These are phyloP conservation scores for Rhincodon typus DNA, from an alignment of 2,797 vertebrate species.

Conservation along the genomic window DNA sequence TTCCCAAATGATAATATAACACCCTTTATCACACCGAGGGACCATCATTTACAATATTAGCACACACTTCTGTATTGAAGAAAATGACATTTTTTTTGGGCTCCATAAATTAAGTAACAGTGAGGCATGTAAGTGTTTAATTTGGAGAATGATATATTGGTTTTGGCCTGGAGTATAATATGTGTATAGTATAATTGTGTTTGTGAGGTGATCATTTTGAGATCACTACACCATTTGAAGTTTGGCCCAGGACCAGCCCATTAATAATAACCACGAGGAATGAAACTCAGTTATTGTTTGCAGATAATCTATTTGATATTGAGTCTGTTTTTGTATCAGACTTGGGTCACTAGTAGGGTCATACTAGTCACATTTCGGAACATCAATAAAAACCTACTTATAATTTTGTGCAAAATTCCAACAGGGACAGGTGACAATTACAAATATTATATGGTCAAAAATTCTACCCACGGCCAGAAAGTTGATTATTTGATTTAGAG, in stretches of 20 bases:
- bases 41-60: too few relatives aligned
- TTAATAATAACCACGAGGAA: not conserved
- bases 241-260: not conserved
- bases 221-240: not conserved
- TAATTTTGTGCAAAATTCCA: constrained; percentile 11
- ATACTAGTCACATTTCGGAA: not conserved
- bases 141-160: not conserved
- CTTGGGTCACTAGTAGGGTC: not conserved
- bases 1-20: too few relatives aligned
- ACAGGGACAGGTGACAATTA: not conserved
- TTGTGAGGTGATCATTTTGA: not conserved
- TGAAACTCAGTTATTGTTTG: constrained; percentile 1
- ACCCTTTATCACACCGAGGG: too few relatives aligned
- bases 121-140: not conserved
- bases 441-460: not conserved
- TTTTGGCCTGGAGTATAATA: not conserved
- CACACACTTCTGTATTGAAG: too few relatives aligned
- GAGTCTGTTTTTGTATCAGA: not conserved
- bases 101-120: not conserved
- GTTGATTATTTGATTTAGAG: not conserved
- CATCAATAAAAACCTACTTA: not conserved
- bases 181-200: not conserved
- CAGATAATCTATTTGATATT: not conserved
- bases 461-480: not conserved
- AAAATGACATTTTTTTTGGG: not conserved